Evolutionary conservation across 30 jellyfish, hydroid and myxozoan species (phyloP).

Genomic region (Clytia hemisphaerica): DNA sequence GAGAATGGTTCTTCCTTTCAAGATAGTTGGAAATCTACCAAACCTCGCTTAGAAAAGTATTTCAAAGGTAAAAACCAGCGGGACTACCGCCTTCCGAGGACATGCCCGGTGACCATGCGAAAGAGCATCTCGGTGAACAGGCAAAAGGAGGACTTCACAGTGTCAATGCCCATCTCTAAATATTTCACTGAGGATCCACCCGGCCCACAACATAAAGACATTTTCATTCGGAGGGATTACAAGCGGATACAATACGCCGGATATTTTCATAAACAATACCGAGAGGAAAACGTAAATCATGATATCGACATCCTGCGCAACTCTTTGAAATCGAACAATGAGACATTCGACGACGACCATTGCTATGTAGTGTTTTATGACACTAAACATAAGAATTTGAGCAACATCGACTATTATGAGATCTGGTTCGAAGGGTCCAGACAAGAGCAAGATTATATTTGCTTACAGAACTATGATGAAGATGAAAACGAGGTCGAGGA

Average conservation of each 20-base stretch:
- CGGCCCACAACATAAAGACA: constrained; percentile 42
- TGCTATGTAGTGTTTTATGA: constrained; percentile 35
- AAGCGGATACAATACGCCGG: constrained; percentile 42
- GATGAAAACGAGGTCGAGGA: no score
- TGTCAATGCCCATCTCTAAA: constrained; percentile 55
- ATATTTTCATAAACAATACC: not conserved
- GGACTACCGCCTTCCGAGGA: constrained; percentile 14
- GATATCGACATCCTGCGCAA: constrained; percentile 2
- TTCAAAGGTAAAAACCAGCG: constrained; percentile 40
- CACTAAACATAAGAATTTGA: not conserved
- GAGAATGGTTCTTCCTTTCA: constrained; percentile 20
- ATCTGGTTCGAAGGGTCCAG: constrained; percentile 50
- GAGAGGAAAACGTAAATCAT: constrained; percentile 13
- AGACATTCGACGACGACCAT: constrained; percentile 11
- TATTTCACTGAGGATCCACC: constrained; percentile 47
- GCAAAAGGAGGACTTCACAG: constrained; percentile 8
- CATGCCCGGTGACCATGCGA: constrained; percentile 23
- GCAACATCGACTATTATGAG: constrained; percentile 25
- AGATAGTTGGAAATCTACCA: constrained; percentile 20
- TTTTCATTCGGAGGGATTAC: constrained; percentile 54
- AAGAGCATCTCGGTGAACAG: constrained; percentile 9
- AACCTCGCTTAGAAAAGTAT: constrained; percentile 34
- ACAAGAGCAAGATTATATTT: constrained; percentile 27
- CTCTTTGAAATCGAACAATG: constrained; percentile 25
- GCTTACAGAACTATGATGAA: constrained; percentile 25